Percentiles rank a stretch among this genome's conserved stretches.
phyloP scores from a whole-genome alignment of 2,113 vertebrate genomes.

The Xerus inauris region DNA sequence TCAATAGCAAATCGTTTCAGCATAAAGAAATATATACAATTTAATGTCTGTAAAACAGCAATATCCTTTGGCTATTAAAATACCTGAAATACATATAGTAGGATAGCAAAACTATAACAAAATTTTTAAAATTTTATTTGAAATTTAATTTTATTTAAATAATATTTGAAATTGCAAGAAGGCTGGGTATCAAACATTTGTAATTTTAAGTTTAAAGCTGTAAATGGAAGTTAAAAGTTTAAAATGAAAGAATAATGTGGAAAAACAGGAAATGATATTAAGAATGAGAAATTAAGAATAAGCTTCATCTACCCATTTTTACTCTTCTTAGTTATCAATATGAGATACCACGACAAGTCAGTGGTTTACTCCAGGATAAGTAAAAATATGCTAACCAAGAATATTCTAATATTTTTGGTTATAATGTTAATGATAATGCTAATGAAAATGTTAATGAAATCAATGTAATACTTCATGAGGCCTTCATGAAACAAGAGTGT shows the following conservation, averaged over 20 bases:
- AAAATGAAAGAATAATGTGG: slow-evolving; percentile 21
- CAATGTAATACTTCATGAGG: not conserved
- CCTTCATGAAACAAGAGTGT: not conserved
- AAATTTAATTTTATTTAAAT: too few species aligned
- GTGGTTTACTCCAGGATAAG: slow-evolving; percentile 17
- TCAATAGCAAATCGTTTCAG: not conserved
- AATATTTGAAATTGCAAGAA: not conserved
- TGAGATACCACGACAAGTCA: slow-evolving; percentile 1
- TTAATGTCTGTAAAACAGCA: not conserved
- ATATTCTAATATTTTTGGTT: too few species aligned
- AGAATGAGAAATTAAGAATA: not conserved
- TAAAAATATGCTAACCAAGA: slow-evolving; percentile 28
- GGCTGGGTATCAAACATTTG: not conserved
- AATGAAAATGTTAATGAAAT: slow-evolving; percentile 52
- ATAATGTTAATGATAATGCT: slow-evolving; percentile 39
- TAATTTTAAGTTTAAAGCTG: slow-evolving; percentile 5
- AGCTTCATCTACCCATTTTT: slow-evolving; percentile 18
- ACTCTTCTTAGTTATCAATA: not conserved
- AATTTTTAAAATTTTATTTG: too few species aligned
- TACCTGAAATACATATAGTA: not conserved
- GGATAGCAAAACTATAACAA: not conserved
- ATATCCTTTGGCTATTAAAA: not conserved
- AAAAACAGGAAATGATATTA: not conserved
- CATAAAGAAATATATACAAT: not conserved
- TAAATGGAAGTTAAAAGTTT: not conserved